Percentiles rank a stretch among this genome's conserved stretches.
These are phyloP conservation scores for Drosophila nigrodunni DNA, from an alignment of 1,140 invertebrate genomes.

Conservation along the genomic window DNA sequence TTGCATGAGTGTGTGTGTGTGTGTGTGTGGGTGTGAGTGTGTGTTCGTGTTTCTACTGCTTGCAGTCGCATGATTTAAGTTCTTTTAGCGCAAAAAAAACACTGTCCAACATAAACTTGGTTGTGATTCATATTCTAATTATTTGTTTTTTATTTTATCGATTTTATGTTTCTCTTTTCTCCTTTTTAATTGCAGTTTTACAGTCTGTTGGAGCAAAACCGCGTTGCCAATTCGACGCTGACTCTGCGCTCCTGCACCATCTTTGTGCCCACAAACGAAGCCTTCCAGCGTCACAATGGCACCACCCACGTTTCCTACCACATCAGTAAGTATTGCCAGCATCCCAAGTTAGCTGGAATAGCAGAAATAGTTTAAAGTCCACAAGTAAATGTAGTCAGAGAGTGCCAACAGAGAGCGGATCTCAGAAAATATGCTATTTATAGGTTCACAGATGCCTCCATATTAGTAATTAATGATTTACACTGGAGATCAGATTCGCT, in stretches of 20 bases:
- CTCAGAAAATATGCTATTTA: no score
- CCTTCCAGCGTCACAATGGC: slow-evolving; percentile 89
- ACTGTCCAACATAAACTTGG: slow-evolving; percentile 39
- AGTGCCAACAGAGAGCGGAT: no score
- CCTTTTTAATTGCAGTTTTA: slow-evolving; percentile 88
- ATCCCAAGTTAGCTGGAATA: background rate
- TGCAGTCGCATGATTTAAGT: slow-evolving; percentile 38
- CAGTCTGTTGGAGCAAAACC: slow-evolving; percentile 88
- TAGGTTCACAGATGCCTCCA: no score
- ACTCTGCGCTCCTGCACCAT: slow-evolving; percentile 89
- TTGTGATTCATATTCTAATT: slow-evolving; percentile 20
- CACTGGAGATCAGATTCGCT: no score
- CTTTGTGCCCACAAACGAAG: slow-evolving; percentile 92
- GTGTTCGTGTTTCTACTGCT: slow-evolving; percentile 60
- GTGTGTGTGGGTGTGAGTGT: slow-evolving; percentile 41
- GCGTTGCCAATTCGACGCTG: slow-evolving; percentile 88
- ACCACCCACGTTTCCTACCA: slow-evolving; percentile 90
- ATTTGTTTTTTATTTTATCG: slow-evolving; percentile 50
- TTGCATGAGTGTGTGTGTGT: slow-evolving; percentile 37
- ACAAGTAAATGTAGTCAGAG: no score
- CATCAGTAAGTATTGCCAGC: slow-evolving; percentile 88
- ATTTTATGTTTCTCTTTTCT: slow-evolving; percentile 77
- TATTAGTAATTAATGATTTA: no score
- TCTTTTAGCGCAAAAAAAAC: slow-evolving; percentile 34
- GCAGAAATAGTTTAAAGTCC: no score